Evolutionary conservation across 1,140 invertebrate species (phyloP).

Genomic region (Nylanderia fulva): DNA sequence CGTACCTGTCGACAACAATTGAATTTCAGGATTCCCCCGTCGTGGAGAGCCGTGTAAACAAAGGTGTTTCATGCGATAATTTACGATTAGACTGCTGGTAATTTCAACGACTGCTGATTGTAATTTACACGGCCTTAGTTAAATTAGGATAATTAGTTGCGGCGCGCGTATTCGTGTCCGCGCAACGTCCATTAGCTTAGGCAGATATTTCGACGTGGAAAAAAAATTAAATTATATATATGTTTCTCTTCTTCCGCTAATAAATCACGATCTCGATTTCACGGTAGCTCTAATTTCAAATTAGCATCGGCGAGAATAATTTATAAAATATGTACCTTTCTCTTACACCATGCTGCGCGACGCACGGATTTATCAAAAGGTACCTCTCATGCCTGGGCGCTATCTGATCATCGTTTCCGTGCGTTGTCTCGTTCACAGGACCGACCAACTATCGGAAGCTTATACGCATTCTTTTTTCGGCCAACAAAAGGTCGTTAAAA

Average conservation of each 20-base stretch:
- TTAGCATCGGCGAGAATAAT: conserved; percentile 16
- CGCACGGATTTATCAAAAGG: conserved; percentile 67
- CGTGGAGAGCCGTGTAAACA: conserved; percentile 29
- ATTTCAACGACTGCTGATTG: neutral
- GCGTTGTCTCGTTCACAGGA: conserved; percentile 68
- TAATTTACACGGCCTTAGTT: neutral
- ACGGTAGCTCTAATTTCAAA: conserved; percentile 25
- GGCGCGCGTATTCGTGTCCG: neutral
- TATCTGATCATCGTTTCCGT: conserved; percentile 74
- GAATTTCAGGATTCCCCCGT: conserved; percentile 49
- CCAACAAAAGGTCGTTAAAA: conserved; percentile 85
- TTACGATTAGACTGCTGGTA: neutral
- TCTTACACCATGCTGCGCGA: neutral
- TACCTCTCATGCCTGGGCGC: conserved; percentile 44
- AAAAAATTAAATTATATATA: conserved; percentile 2
- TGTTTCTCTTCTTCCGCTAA: neutral
- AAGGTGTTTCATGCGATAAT: conserved; percentile 14
- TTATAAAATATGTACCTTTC: conserved; percentile 26
- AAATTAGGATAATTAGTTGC: conserved; percentile 4
- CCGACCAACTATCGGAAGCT: conserved; percentile 72
- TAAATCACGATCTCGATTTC: conserved; percentile 45
- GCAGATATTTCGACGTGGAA: conserved; percentile 26
- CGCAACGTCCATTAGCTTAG: neutral
- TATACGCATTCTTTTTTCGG: conserved; percentile 78
- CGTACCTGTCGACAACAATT: conserved; percentile 58